A percentile compares a stretch with the other conserved stretches of the same genome.
Evolutionary conservation across 2,113 vertebrate species (phyloP).

Genomic region (Typhlomys cinereus): DNA sequence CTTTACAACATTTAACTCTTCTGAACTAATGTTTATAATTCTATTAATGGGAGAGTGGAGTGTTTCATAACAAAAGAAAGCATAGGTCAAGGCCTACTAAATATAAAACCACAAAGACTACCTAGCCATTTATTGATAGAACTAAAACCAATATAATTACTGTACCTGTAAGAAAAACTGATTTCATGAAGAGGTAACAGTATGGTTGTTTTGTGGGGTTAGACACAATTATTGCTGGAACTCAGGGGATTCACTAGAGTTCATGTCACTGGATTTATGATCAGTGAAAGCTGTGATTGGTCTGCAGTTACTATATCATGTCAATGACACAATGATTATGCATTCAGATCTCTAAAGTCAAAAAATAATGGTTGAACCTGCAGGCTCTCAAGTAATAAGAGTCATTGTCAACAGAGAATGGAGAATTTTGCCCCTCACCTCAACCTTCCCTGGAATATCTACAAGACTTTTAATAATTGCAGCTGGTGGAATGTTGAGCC

Average conservation of each 20-base stretch:
- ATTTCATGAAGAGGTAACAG: not conserved
- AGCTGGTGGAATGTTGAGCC: not conserved
- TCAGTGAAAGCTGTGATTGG: not conserved
- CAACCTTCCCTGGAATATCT: not conserved
- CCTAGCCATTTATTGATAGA: not conserved
- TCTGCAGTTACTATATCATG: not conserved
- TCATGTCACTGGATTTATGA: not conserved
- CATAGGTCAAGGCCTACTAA: not conserved
- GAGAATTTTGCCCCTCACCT: not conserved
- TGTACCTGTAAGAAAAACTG: not conserved
- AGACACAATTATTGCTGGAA: not conserved
- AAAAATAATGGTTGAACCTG: not conserved
- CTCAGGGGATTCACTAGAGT: not conserved
- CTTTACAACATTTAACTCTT: not conserved
- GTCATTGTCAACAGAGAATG: not conserved
- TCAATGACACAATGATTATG: not conserved
- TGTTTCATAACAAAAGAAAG: not conserved
- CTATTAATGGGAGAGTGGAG: not conserved
- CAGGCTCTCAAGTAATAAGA: not conserved
- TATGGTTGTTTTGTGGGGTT: not conserved
- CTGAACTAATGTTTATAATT: not conserved
- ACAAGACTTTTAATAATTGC: not conserved
- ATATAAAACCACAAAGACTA: not conserved
- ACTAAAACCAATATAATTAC: not conserved
- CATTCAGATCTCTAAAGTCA: not conserved